Evolutionary conservation across 2,888 invertebrate genomes (phyloP).

Genomic region (Opisthograptis luteolata): DNA sequence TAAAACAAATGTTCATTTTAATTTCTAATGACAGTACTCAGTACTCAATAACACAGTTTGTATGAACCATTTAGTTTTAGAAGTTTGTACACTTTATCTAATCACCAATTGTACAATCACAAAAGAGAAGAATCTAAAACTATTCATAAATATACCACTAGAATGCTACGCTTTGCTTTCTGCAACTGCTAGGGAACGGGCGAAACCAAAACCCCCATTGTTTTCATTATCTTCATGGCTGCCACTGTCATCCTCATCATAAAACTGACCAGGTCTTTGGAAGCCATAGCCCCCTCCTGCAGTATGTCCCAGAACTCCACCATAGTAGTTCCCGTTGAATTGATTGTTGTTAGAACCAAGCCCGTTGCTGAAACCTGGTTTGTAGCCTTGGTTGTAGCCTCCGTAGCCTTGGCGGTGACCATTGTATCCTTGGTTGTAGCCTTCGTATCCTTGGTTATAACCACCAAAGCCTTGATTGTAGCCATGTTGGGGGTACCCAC

Average conservation of each 20-base stretch:
- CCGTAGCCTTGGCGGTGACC: conserved; percentile 39
- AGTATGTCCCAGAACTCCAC: conserved; percentile 37
- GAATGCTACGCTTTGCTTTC: conserved; percentile 30
- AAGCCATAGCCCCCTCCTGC: conserved; percentile 54
- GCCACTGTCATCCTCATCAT: conserved; percentile 49
- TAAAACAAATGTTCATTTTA: conserved; percentile 3
- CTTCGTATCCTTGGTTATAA: conserved; percentile 43
- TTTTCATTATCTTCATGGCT: conserved; percentile 37
- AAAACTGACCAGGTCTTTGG: conserved; percentile 54
- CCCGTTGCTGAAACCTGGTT: conserved; percentile 61
- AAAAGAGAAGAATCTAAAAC: background rate
- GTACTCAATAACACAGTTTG: background rate
- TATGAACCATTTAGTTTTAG: no score
- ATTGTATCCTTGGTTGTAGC: conserved; percentile 38
- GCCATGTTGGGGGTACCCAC: conserved; percentile 40
- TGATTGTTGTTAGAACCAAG: conserved; percentile 65
- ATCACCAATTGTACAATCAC: no score
- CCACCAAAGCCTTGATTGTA: conserved; percentile 47
- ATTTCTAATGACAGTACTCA: background rate
- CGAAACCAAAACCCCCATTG: conserved; percentile 41
- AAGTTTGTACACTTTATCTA: no score
- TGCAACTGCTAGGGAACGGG: conserved; percentile 41
- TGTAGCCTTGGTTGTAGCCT: conserved; percentile 49
- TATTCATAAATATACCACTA: background rate
- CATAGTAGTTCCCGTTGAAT: conserved; percentile 73